These are phyloP conservation scores for Aepyceros melampus DNA, from an alignment of 2,113 vertebrate genomes.

Conservation along the genomic window DNA sequence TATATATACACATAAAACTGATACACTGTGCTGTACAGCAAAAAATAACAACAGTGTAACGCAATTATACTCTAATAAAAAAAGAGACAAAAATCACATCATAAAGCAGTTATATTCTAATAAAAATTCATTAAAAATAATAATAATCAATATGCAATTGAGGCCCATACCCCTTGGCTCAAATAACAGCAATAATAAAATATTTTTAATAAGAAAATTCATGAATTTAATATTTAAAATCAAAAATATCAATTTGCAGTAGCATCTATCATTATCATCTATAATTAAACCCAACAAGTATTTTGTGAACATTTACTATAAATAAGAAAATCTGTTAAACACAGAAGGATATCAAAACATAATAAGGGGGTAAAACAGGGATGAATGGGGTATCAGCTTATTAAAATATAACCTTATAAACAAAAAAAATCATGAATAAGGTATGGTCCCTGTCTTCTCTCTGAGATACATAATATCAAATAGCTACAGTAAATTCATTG, in stretches of 20 bases:
- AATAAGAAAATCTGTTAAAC: background rate
- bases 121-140: background rate
- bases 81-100: background rate
- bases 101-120: background rate
- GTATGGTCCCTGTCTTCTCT: background rate
- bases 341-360: background rate
- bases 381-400: background rate
- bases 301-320: background rate
- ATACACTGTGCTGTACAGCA: background rate
- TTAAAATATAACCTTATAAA: background rate
- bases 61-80: background rate
- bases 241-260: background rate
- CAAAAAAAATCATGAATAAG: background rate
- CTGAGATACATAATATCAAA: background rate
- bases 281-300: background rate
- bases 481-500: background rate
- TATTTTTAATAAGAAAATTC: background rate
- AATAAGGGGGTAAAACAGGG: background rate
- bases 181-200: background rate
- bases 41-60: background rate
- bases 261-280: background rate
- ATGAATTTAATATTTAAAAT: constrained; percentile 9
- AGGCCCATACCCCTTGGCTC: background rate
- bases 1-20: background rate
- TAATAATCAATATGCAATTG: background rate